Percentiles rank a stretch among this genome's conserved stretches.
Evolutionary conservation across 2,113 vertebrate genomes (phyloP).

Genomic region (Danionella cerebrum): DNA sequence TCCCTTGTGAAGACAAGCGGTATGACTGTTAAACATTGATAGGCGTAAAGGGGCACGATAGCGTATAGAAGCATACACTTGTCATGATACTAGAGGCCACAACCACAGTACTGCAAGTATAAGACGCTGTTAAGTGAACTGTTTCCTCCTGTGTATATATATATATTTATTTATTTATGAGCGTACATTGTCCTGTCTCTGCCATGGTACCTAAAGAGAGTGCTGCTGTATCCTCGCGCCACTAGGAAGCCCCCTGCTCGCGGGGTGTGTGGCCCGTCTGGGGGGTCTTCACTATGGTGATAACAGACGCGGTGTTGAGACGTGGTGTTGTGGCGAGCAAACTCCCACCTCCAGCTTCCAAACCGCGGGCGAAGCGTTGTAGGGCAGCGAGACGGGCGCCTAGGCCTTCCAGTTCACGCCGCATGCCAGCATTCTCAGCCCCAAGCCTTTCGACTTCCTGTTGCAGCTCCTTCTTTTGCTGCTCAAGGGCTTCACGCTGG

Average conservation of each 20-base stretch:
- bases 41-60: no score
- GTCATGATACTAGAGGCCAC: constrained; percentile 13
- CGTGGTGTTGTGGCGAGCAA: constrained; percentile 81
- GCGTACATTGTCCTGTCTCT: neutral
- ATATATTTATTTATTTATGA: neutral
- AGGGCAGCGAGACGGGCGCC: constrained; percentile 91
- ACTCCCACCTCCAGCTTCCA: constrained; percentile 74
- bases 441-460: constrained; percentile 93
- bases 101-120: constrained; percentile 9
- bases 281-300: constrained; percentile 89
- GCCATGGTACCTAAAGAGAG: constrained; percentile 15
- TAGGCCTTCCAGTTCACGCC: constrained; percentile 92
- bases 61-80: constrained; percentile 5
- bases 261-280: constrained; percentile 67
- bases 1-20: constrained; percentile 23
- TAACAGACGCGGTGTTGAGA: constrained; percentile 82
- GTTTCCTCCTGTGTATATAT: no score
- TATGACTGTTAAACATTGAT: constrained; percentile 1
- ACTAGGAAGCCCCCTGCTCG: constrained; percentile 66
- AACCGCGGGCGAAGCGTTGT: constrained; percentile 90
- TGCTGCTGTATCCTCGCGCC: constrained; percentile 21
- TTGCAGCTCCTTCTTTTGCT: constrained; percentile 94
- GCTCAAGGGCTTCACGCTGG: constrained; percentile 97
- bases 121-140: no score
- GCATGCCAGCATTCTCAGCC: constrained; percentile 93